Percentiles rank a stretch among this genome's conserved stretches.
phyloP scores from a whole-genome alignment of 1,140 invertebrate species.

The Gryon sp. region DNA sequence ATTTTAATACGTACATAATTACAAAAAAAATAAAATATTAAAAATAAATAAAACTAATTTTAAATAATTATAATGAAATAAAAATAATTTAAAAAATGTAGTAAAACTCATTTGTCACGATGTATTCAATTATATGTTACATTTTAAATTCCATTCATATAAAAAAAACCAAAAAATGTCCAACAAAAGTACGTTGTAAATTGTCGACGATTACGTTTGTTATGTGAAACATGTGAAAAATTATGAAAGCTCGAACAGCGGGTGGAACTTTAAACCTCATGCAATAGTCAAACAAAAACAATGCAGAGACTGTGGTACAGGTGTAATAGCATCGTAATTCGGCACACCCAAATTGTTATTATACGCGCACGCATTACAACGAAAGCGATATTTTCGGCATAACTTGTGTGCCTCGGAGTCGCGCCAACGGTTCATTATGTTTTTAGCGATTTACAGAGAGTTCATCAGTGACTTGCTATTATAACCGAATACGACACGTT shows the following conservation, averaged over 20 bases:
- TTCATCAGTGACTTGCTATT: constrained; percentile 29
- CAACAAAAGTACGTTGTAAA: neutral
- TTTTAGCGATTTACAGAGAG: constrained; percentile 45
- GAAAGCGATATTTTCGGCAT: constrained; percentile 48
- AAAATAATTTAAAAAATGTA: no score
- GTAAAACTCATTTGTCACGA: no score
- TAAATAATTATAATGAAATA: no score
- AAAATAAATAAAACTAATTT: no score
- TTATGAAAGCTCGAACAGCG: constrained; percentile 7
- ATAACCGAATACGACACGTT: constrained; percentile 8
- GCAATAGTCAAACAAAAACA: constrained; percentile 39
- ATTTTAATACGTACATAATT: no score
- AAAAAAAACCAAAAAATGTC: no score
- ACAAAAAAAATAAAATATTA: no score
- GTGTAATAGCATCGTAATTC: constrained; percentile 52
- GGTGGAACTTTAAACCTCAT: neutral
- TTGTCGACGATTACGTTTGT: neutral
- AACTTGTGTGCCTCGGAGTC: constrained; percentile 20
- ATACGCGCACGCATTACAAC: constrained; percentile 22
- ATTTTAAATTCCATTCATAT: no score
- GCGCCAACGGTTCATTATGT: constrained; percentile 46
- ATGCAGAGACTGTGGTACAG: constrained; percentile 10
- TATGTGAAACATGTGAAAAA: constrained; percentile 10
- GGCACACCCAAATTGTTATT: constrained; percentile 44
- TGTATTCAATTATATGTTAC: no score